Base-by-base conservation (phyloP, 2,113 vertebrate species). In the Maccullochella peelii region DNA sequence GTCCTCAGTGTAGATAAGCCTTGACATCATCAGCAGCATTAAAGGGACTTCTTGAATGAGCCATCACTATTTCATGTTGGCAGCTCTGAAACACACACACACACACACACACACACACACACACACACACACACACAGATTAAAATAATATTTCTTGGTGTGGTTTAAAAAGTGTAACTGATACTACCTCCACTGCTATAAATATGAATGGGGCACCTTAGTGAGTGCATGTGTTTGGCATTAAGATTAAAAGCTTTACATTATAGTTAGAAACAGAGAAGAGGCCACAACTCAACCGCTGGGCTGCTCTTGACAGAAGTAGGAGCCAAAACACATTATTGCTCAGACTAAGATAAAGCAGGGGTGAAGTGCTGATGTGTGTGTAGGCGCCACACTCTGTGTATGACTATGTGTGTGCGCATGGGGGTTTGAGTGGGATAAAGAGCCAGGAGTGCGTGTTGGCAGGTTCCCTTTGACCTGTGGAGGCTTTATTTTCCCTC, bases 391-490 rank as follows among this genome's bases (percentile, higher is more conserved):
- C 83, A 69, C 42, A 15, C 27, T 73, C 55, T 12, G 25, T 55
- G 16, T 12, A n/a, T 5, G n/a, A 23, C 14, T 72, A 73, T 82
- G 52, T 75, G 81, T 70, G 70, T 61, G 79, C 61, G 65, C 69
- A 68, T 86, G 88, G 68, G 79, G 83, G 58, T 91, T 78, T 84
- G 83, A 83, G 71, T 23, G 16, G 79, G 79, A 88, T 87, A 83
- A 84, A 91, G 90, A 88, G 82, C 71, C 71, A 73, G 80, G 86
- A 86, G 90, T 80, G 86, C 42, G 21, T 91, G 88, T 88, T 90
- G 92, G 84, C 88, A 76, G 90, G 85, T 88, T 92, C 82, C 84
- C 84, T 91, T 92, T 92, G 91, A 92, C 91, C 90, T 90, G 85
- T 62, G 23, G 61, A 86, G 89, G 86, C 88, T 92, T 89, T 86